These are phyloP conservation scores for Dolichopus griseipennis DNA, from an alignment of 2,888 invertebrate species.

Conservation along the genomic window DNA sequence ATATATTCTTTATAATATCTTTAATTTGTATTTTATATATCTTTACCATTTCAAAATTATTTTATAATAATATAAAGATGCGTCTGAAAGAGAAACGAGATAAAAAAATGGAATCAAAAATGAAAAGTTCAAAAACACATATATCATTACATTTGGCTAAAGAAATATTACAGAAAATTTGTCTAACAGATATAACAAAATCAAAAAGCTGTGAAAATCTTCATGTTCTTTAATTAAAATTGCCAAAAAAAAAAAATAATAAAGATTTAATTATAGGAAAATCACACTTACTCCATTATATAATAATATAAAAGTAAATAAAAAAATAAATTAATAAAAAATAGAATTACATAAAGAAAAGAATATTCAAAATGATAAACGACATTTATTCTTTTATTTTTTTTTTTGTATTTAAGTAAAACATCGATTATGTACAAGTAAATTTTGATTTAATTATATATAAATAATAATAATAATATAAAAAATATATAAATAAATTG, in stretches of 20 bases:
- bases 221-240: slow-evolving; percentile 57
- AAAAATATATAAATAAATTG: too few species aligned
- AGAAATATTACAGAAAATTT: slow-evolving; percentile 75
- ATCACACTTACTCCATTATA: too few species aligned
- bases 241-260: too few species aligned
- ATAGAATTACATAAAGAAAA: too few species aligned
- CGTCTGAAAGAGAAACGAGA: slow-evolving; percentile 65
- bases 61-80: slow-evolving; percentile 48
- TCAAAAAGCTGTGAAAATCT: slow-evolving; percentile 82
- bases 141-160: slow-evolving; percentile 71
- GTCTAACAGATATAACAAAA: slow-evolving; percentile 74
- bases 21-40: slow-evolving; percentile 1
- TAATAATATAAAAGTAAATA: too few species aligned
- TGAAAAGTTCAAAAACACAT: slow-evolving; percentile 72
- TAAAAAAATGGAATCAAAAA: slow-evolving; percentile 59
- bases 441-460: too few species aligned
- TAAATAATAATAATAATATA: too few species aligned
- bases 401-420: too few species aligned
- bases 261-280: slow-evolving; percentile 1
- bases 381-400: too few species aligned
- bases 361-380: too few species aligned
- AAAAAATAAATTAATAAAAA: too few species aligned
- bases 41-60: background rate
- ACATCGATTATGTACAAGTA: too few species aligned
- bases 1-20: background rate